Conservation (phyloP, 2,113 vertebrate species). For the Chaetura pelagica region DNA sequence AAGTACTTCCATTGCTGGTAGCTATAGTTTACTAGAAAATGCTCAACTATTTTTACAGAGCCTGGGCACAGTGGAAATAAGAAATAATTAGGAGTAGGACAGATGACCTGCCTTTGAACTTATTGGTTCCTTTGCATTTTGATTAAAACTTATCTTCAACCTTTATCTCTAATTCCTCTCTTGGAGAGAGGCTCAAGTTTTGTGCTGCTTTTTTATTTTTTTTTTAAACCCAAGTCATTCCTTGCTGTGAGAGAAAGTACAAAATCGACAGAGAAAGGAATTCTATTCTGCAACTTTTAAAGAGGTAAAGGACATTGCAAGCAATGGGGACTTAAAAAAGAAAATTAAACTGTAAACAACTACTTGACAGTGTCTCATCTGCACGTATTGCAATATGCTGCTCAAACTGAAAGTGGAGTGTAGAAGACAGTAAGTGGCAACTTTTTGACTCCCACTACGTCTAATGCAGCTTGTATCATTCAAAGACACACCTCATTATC, state of each 20-base stretch:
- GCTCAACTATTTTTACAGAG: neutral
- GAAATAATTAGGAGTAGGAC: neutral
- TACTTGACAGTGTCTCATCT: slow-evolving; percentile 75
- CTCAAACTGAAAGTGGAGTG: slow-evolving; percentile 69
- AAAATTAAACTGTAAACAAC: slow-evolving; percentile 76
- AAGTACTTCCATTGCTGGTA: neutral
- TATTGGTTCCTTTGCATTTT: neutral
- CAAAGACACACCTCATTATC: slow-evolving; percentile 67
- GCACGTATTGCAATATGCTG: slow-evolving; percentile 66
- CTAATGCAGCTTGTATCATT: slow-evolving; percentile 53
- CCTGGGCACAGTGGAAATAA: neutral
- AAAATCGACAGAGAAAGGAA: slow-evolving; percentile 26
- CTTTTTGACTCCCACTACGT: slow-evolving; percentile 59
- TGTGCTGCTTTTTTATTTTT: neutral
- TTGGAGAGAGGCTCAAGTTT: neutral
- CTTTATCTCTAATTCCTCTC: neutral
- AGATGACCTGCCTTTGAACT: neutral
- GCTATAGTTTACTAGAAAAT: neutral
- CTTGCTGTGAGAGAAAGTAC: neutral
- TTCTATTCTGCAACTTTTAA: slow-evolving; percentile 33
- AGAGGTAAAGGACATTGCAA: slow-evolving; percentile 65
- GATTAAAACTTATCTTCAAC: neutral
- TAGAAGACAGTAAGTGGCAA: too few relatives aligned
- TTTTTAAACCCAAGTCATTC: neutral
- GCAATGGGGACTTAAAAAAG: slow-evolving; percentile 19